Conservation (phyloP, 2,888 invertebrate genomes). For the Epinotia bilunana region DNA sequence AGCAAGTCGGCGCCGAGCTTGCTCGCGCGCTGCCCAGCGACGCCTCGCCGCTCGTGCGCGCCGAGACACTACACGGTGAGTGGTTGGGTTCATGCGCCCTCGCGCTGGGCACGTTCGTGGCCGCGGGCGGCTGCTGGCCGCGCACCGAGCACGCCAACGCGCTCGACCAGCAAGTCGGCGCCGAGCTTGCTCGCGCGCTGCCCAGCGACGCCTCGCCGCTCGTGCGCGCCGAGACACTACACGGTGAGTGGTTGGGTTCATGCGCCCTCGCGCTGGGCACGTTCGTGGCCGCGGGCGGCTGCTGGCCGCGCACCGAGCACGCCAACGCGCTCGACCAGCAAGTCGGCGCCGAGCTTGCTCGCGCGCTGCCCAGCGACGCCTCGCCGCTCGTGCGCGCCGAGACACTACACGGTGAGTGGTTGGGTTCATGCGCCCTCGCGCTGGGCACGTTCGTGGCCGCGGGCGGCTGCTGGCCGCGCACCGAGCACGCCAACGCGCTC, state of each 20-base stretch:
- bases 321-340: slow-evolving; percentile 97
- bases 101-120: not conserved
- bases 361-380: slow-evolving; percentile 91
- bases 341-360: slow-evolving; percentile 93
- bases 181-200: slow-evolving; percentile 90
- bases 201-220: slow-evolving; percentile 93
- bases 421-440: no score
- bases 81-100: no score
- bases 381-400: slow-evolving; percentile 94
- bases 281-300: slow-evolving; percentile 89
- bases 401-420: slow-evolving; percentile 88
- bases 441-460: not conserved
- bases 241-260: slow-evolving; percentile 87
- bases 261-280: slow-evolving; percentile 96
- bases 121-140: slow-evolving; percentile 86
- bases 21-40: slow-evolving; percentile 90
- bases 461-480: slow-evolving; percentile 89
- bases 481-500: slow-evolving; percentile 96
- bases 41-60: slow-evolving; percentile 94
- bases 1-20: slow-evolving; percentile 94
- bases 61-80: slow-evolving; percentile 92
- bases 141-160: slow-evolving; percentile 97
- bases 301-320: slow-evolving; percentile 92
- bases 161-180: slow-evolving; percentile 96
- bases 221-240: slow-evolving; percentile 94